phyloP scores from a whole-genome alignment of 2,113 vertebrate species.

The Oophaga pumilio region DNA sequence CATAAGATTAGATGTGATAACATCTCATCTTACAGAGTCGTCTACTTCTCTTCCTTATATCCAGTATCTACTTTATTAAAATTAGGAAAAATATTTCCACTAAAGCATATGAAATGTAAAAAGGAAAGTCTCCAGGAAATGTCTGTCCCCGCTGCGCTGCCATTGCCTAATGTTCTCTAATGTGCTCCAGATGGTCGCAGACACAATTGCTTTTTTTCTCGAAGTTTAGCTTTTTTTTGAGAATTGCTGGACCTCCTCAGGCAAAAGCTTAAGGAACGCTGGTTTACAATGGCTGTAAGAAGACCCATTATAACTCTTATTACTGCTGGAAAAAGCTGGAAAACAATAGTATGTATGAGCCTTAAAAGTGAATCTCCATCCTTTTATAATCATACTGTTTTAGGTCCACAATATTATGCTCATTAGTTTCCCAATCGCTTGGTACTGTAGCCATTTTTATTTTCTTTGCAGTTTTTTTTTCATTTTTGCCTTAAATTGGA shows the following conservation, averaged over 20 bases:
- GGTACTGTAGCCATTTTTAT: too few relatives aligned
- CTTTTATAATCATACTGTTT: too few relatives aligned
- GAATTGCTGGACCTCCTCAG: neutral
- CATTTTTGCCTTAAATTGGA: too few relatives aligned
- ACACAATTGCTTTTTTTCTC: neutral
- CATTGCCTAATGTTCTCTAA: neutral
- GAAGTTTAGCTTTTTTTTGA: neutral
- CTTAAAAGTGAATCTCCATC: too few relatives aligned
- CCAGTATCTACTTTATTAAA: neutral
- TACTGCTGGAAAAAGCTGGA: too few relatives aligned
- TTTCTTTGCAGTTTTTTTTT: too few relatives aligned
- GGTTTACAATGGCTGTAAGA: neutral
- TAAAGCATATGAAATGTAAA: neutral
- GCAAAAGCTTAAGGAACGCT: neutral
- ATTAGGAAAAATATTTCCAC: neutral
- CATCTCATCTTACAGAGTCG: neutral
- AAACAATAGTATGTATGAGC: too few relatives aligned
- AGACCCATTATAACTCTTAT: neutral
- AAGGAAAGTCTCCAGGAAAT: neutral
- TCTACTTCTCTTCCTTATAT: neutral
- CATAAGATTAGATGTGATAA: neutral
- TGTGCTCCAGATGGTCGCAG: constrained; percentile 3
- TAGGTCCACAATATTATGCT: too few relatives aligned
- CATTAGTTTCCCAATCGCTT: too few relatives aligned
- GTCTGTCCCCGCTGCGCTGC: neutral